Evolutionary conservation across 2,888 invertebrate genomes (phyloP).

Genomic region (Xestia c-nigrum): DNA sequence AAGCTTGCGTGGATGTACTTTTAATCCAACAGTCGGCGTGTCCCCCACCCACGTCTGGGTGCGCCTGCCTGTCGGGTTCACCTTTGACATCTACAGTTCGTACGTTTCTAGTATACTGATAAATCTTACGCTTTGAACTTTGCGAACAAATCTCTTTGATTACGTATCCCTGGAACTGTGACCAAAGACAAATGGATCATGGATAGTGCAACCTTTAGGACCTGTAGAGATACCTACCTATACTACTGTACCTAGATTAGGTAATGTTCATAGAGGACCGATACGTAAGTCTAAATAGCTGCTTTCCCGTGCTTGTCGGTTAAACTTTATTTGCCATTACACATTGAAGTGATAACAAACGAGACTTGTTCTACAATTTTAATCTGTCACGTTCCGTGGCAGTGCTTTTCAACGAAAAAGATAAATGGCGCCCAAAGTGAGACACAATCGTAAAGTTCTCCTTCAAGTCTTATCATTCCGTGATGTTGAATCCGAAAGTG

Average conservation of each 20-base stretch:
- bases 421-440: constrained; percentile 31
- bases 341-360: neutral
- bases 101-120: neutral
- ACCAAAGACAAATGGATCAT: neutral
- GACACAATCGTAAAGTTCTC: neutral
- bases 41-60: neutral
- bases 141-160: neutral
- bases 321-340: neutral
- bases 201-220: neutral
- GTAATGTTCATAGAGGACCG: neutral
- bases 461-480: neutral
- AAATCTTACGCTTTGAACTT: constrained; percentile 5
- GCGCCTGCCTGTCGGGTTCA: constrained; percentile 15
- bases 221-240: neutral
- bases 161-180: neutral
- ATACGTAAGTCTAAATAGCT: neutral
- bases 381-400: neutral
- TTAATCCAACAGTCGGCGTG: constrained; percentile 8
- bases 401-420: neutral
- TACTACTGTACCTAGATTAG: neutral
- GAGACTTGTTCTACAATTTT: neutral
- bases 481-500: neutral
- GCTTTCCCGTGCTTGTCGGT: neutral
- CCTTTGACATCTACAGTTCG: constrained; percentile 30
- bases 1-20: constrained; percentile 13